phyloP scores from a whole-genome alignment of 2,888 invertebrate species.

The Limnephilus rhombicus region DNA sequence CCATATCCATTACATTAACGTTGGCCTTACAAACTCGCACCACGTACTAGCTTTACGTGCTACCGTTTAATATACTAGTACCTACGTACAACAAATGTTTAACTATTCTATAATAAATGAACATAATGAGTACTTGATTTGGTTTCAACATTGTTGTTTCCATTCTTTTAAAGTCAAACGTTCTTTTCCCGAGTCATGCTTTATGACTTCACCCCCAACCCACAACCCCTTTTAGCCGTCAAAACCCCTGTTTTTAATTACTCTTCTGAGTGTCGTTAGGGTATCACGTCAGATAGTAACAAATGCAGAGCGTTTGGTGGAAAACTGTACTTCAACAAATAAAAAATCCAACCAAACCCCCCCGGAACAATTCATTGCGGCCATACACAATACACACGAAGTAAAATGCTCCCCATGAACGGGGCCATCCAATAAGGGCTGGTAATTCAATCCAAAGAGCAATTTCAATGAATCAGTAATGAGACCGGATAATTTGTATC shows the following conservation, averaged over 20 bases:
- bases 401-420: constrained; percentile 47
- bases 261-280: constrained; percentile 60
- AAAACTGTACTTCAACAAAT: constrained; percentile 36
- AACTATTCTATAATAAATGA: not conserved
- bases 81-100: too few relatives aligned
- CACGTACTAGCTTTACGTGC: too few relatives aligned
- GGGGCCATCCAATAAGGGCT: constrained; percentile 48
- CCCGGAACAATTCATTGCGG: constrained; percentile 49
- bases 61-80: too few relatives aligned
- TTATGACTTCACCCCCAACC: not conserved
- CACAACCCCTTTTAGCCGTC: not conserved
- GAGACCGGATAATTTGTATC: constrained; percentile 64
- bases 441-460: constrained; percentile 58
- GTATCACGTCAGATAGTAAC: constrained; percentile 42
- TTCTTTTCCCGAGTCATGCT: not conserved
- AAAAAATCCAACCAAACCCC: constrained; percentile 22
- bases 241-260: constrained; percentile 52
- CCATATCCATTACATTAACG: too few relatives aligned
- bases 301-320: constrained; percentile 47
- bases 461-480: constrained; percentile 61
- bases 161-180: not conserved
- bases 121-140: not conserved
- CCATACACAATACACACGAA: constrained; percentile 48
- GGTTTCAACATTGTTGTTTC: not conserved
- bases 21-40: too few relatives aligned